A percentile compares a stretch with the other conserved stretches of the same genome.
These are phyloP conservation scores for Lymantria dispar DNA, from an alignment of 2,888 invertebrate genomes.

Conservation along the genomic window DNA sequence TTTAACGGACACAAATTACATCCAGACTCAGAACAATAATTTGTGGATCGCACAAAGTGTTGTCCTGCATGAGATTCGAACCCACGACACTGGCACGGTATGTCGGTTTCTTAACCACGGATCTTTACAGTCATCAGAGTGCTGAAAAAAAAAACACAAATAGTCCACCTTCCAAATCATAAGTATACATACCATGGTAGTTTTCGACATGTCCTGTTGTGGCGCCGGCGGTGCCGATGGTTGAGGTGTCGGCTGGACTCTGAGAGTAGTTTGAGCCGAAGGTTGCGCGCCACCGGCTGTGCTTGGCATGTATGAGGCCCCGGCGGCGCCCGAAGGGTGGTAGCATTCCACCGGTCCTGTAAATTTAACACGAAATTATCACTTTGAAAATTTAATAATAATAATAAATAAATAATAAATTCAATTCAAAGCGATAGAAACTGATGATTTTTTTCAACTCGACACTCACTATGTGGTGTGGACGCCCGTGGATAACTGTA, in stretches of 20 bases:
- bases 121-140: too few species aligned
- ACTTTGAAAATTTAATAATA: background rate
- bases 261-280: conserved; percentile 53
- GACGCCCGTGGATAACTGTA: conserved; percentile 77
- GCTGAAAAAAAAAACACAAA: too few species aligned
- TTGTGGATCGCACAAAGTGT: too few species aligned
- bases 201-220: conserved; percentile 70
- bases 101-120: too few species aligned
- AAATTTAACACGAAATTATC: conserved; percentile 11
- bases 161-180: too few species aligned
- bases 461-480: conserved; percentile 76
- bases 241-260: conserved; percentile 63
- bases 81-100: too few species aligned
- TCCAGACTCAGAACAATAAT: too few species aligned
- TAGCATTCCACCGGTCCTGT: conserved; percentile 75
- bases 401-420: too few species aligned
- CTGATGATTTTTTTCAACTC: background rate
- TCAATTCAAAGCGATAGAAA: too few species aligned
- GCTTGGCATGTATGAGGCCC: conserved; percentile 59
- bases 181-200: conserved; percentile 51
- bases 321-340: conserved; percentile 60
- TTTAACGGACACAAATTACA: too few species aligned
- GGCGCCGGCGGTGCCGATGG: conserved; percentile 69
- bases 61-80: too few species aligned
- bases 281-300: conserved; percentile 56